Percentiles rank a stretch among this genome's conserved stretches.
These are phyloP conservation scores for Hyperoplus immaculatus DNA, from an alignment of 2,797 vertebrate genomes.

Conservation along the genomic window DNA sequence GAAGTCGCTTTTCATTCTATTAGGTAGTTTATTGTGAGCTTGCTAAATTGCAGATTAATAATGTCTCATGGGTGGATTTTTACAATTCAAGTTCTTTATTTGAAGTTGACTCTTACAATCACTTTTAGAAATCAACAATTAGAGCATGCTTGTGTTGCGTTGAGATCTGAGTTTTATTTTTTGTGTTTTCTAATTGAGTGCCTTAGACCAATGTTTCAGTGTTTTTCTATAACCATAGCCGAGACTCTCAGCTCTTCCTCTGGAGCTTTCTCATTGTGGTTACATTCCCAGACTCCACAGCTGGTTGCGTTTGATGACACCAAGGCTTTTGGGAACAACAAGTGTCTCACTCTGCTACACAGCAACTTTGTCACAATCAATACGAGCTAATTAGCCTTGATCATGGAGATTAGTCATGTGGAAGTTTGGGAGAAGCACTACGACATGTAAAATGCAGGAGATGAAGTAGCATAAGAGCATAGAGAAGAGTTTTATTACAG, in stretches of 20 bases:
- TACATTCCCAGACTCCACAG: slow-evolving; percentile 39
- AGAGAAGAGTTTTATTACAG: not conserved
- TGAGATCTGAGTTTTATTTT: slow-evolving; percentile 2
- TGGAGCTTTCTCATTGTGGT: slow-evolving; percentile 39
- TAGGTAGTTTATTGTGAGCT: not conserved
- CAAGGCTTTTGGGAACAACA: slow-evolving; percentile 64
- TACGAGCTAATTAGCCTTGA: slow-evolving; percentile 81
- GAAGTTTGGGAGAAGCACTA: slow-evolving; percentile 40
- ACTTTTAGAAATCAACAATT: not conserved
- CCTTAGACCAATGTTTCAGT: slow-evolving; percentile 1
- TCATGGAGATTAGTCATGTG: slow-evolving; percentile 67
- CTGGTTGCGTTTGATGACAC: slow-evolving; percentile 58
- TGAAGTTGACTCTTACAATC: not conserved
- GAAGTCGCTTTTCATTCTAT: not conserved
- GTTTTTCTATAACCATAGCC: slow-evolving; percentile 17
- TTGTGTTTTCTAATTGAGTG: slow-evolving; percentile 41
- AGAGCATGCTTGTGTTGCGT: not conserved
- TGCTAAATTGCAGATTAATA: not conserved
- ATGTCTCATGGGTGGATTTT: not conserved
- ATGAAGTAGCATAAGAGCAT: slow-evolving; percentile 31
- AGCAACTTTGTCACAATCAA: slow-evolving; percentile 80
- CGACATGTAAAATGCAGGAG: slow-evolving; percentile 27
- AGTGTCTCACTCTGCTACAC: slow-evolving; percentile 60
- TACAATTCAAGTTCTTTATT: not conserved
- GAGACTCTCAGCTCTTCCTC: slow-evolving; percentile 35